Evolutionary conservation across 2,113 vertebrate species (phyloP).

Genomic region (Leuciscus idus): DNA sequence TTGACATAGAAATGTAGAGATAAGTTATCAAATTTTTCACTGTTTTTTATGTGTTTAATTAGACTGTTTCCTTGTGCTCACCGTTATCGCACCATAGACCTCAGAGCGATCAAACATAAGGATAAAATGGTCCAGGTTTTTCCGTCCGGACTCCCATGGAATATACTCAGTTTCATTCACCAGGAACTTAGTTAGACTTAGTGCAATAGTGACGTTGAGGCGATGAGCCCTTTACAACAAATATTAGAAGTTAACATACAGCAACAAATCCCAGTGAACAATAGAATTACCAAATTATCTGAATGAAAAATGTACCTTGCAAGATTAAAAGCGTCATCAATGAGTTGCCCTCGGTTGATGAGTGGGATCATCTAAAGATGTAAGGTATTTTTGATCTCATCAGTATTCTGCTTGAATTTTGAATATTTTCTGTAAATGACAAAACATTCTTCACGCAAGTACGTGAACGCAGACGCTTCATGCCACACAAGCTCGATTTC

Average conservation of each 20-base stretch:
- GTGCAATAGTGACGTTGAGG: slow-evolving; percentile 75
- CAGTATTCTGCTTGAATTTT: background rate
- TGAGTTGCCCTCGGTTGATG: slow-evolving; percentile 88
- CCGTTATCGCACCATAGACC: slow-evolving; percentile 87
- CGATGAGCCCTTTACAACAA: slow-evolving; percentile 75
- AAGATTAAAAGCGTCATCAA: slow-evolving; percentile 89
- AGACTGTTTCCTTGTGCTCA: slow-evolving; percentile 52
- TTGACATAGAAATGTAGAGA: slow-evolving; percentile 62
- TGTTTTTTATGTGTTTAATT: background rate
- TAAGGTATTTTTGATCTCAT: background rate
- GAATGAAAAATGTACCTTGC: slow-evolving; percentile 71
- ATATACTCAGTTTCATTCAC: slow-evolving; percentile 71
- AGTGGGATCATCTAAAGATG: slow-evolving; percentile 79
- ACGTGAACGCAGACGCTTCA: background rate
- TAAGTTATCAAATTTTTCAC: background rate
- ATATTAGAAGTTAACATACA: background rate
- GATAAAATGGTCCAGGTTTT: slow-evolving; percentile 81
- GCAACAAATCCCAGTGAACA: background rate
- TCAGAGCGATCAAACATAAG: slow-evolving; percentile 91
- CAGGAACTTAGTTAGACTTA: slow-evolving; percentile 84
- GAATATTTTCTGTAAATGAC: background rate
- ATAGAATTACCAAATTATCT: background rate
- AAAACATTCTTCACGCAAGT: background rate
- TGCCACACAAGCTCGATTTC: no score
- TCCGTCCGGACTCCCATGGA: slow-evolving; percentile 83